Evolutionary conservation across 2,113 vertebrate species (phyloP).

Genomic region (Oryzias woworae): DNA sequence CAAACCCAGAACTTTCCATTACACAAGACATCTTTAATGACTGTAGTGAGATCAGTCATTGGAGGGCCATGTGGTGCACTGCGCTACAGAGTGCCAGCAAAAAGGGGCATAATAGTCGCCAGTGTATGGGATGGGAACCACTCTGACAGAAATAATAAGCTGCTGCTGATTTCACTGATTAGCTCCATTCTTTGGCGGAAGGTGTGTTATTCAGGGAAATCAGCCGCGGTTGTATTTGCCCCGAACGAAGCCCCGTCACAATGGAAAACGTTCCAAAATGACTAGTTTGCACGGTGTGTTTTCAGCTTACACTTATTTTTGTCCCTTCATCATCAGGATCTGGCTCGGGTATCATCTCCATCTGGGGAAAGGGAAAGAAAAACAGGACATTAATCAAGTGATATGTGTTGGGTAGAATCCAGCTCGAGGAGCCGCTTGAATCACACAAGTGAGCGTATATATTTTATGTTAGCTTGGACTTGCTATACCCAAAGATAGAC

Average conservation of each 20-base stretch:
- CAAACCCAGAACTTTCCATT: no score
- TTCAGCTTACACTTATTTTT: constrained; percentile 80
- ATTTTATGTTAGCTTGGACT: constrained; percentile 3
- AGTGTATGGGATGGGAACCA: constrained; percentile 28
- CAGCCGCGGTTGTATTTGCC: constrained; percentile 54
- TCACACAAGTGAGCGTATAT: background rate
- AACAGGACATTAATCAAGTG: constrained; percentile 17
- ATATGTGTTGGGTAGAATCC: background rate
- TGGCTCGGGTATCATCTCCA: constrained; percentile 73
- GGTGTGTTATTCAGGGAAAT: constrained; percentile 55
- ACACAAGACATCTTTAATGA: no score
- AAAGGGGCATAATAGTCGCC: constrained; percentile 7
- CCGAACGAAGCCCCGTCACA: constrained; percentile 2
- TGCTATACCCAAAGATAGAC: background rate
- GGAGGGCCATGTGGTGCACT: no score
- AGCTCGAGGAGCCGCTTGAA: no score
- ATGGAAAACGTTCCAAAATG: background rate
- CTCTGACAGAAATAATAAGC: constrained; percentile 55
- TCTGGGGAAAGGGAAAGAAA: constrained; percentile 60
- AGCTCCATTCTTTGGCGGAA: constrained; percentile 48
- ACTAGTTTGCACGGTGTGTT: background rate
- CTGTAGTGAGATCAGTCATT: no score
- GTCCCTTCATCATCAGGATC: constrained; percentile 80
- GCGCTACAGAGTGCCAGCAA: constrained; percentile 1
- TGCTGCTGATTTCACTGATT: constrained; percentile 60